Conservation (phyloP, 2,888 invertebrate genomes). For the Coelopa pilipes region DNA sequence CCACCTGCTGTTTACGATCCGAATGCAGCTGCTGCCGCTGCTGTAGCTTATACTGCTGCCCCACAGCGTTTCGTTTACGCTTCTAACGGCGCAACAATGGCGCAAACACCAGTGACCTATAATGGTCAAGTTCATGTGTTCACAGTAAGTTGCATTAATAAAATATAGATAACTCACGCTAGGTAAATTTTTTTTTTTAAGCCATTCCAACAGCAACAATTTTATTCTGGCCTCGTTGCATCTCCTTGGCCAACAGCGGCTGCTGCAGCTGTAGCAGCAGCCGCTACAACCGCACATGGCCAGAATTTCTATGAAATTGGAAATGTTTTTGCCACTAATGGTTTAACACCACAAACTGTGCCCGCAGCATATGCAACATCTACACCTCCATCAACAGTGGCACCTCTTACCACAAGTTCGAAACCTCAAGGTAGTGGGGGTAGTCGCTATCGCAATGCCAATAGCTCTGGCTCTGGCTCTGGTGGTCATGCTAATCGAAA, state of each 20-base stretch:
- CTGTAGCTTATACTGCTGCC: conserved; percentile 66
- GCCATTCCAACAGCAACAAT: conserved; percentile 74
- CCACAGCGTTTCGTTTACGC: conserved; percentile 74
- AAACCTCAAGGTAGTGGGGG: conserved; percentile 55
- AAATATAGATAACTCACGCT: background rate
- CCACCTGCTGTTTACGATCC: conserved; percentile 74
- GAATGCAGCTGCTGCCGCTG: conserved; percentile 66
- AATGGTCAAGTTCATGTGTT: conserved; percentile 73
- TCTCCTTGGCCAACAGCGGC: conserved; percentile 67
- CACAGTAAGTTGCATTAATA: conserved; percentile 67
- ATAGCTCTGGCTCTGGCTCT: conserved; percentile 52
- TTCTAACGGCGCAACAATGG: conserved; percentile 69
- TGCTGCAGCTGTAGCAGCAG: conserved; percentile 65
- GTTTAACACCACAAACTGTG: conserved; percentile 75
- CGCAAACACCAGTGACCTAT: conserved; percentile 69
- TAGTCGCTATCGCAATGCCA: conserved; percentile 60
- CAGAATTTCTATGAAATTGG: conserved; percentile 75
- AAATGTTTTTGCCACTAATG: conserved; percentile 78
- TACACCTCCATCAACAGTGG: conserved; percentile 55
- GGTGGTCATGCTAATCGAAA: conserved; percentile 55
- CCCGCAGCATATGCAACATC: conserved; percentile 64
- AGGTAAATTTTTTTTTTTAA: conserved; percentile 46
- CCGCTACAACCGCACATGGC: conserved; percentile 65
- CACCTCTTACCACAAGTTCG: conserved; percentile 52
- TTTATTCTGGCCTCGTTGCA: conserved; percentile 72